Base-by-base conservation (phyloP, 1,140 invertebrate genomes). In the Orchestia grillus region DNA sequence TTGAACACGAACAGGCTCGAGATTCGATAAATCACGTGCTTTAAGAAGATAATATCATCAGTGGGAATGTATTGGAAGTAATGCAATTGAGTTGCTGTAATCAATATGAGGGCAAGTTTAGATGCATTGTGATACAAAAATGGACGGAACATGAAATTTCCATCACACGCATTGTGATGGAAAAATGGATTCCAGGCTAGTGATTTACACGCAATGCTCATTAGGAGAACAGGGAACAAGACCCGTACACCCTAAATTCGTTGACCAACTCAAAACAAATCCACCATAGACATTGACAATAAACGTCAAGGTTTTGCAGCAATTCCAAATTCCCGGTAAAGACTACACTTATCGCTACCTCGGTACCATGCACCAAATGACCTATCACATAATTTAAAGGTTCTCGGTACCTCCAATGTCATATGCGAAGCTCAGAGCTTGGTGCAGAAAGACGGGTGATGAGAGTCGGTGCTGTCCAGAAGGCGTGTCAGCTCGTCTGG, bases 401-500 rank as follows among this genome's bases (percentile, higher is more conserved):
- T 23, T 77, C 28, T 77, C 62, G 62, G 62, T 77, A 77, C 62
- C 62, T 77, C 15, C 62, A 77, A 77, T 15, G 11, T 36, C 11
- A 77, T 53, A 6, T 8, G 8, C 8, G 41, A 8, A 4, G 36
- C 11, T 47, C 44, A 94, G 41, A 94, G 92, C 44, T 47, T 94
- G 92, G 92, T 94, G 92, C 92, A 94, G 92, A 47, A 94, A 40
- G 92, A 94, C 41, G 43, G 44, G 44, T 94, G 92, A 0, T 0
- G 92, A 15, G 44, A 40, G 40, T 44, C 36, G 0, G 92, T 11
- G 44, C n/a, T 47, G 44, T 47, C 44, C 8, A 94, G 92, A 4
- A 94, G 92, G 23, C 11, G 43, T 0, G 92, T 45, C 3, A 94
- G 19, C 44, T 94, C 92, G 36, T 94, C 92, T 16, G 92, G 92